These are phyloP conservation scores for Phalera bucephala DNA, from an alignment of 2,888 invertebrate species.

Conservation along the genomic window DNA sequence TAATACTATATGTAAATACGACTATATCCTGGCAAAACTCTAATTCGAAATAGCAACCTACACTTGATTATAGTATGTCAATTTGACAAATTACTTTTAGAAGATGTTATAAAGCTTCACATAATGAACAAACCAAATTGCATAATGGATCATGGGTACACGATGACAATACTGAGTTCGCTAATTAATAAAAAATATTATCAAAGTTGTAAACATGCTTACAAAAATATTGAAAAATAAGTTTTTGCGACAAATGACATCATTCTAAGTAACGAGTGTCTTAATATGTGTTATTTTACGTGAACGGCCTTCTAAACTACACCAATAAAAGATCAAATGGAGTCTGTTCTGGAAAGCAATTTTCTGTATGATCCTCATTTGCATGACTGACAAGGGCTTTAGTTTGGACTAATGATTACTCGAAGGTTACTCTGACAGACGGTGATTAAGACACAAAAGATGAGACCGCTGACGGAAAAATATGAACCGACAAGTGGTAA, in stretches of 20 bases:
- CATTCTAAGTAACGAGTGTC: conserved; percentile 29
- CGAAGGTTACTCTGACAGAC: conserved; percentile 44
- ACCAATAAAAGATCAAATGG: conserved; percentile 15
- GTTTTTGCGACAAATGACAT: conserved; percentile 33
- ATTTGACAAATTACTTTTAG: too few species aligned
- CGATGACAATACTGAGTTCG: conserved; percentile 1
- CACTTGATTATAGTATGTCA: too few species aligned
- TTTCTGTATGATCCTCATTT: conserved; percentile 36
- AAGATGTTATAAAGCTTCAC: too few species aligned
- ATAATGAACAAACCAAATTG: background rate
- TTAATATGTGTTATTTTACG: conserved; percentile 27
- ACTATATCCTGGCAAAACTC: too few species aligned
- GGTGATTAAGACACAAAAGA: conserved; percentile 40
- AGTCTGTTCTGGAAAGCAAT: conserved; percentile 13
- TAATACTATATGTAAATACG: too few species aligned
- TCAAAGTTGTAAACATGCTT: background rate
- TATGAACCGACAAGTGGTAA: background rate
- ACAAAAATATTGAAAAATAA: conserved; percentile 6
- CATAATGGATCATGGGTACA: too few species aligned
- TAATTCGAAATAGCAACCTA: too few species aligned
- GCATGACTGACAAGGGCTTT: conserved; percentile 47
- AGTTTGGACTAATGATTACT: conserved; percentile 37
- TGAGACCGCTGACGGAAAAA: background rate
- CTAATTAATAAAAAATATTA: too few species aligned
- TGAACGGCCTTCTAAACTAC: conserved; percentile 9